Evolutionary conservation across 2,113 vertebrate genomes (phyloP), one percentile per base, ranked within the genome.

Genomic region (Struthio camelus): DNA sequence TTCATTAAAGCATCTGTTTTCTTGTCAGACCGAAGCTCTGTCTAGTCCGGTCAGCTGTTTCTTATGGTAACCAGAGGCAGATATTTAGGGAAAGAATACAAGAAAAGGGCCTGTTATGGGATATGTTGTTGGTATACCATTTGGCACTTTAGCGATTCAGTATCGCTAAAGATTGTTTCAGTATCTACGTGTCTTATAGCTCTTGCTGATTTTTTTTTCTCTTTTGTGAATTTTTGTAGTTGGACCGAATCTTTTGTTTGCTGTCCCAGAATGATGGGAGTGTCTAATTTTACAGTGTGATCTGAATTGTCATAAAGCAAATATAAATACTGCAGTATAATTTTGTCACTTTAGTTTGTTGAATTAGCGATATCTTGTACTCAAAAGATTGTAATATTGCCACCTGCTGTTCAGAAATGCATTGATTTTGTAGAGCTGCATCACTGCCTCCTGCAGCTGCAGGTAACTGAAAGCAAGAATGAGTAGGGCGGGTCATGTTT

Each of bases 321-420:
- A 11, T 50, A 28, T 8, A 80, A 78, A 73, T 58, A 22, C 23
- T 56, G 3, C 40, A 46, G 10, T 53, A 4, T 17, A 58, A 48
- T 77, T 80, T 25, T 50, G 0, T 56, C n/a, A n/a, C 28, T 67
- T 69, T 34, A 54, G 8, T 9, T 9, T 56, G 11, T 53, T 48
- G 48, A 40, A 40, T 40, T 42, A 78, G 34, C 58, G 11, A 30
- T 40, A 13, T 6, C 16, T 59, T 64, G 18, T 12, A 9, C 66
- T 71, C 76, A 67, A 24, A 36, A 65, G 36, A 28, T 10, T 27
- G 59, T 70, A 51, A 62, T 78, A 59, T 78, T 94, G 89, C 82
- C 96, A 96, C 76, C 92, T 96, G 7, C 85, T 90, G 94, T 78
- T 86, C 77, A 82, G 50, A 82, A 70, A 36, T 6, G 44, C 23